These are phyloP conservation scores for Isurus oxyrinchus DNA, from an alignment of 2,113 vertebrate genomes.

Conservation along the genomic window DNA sequence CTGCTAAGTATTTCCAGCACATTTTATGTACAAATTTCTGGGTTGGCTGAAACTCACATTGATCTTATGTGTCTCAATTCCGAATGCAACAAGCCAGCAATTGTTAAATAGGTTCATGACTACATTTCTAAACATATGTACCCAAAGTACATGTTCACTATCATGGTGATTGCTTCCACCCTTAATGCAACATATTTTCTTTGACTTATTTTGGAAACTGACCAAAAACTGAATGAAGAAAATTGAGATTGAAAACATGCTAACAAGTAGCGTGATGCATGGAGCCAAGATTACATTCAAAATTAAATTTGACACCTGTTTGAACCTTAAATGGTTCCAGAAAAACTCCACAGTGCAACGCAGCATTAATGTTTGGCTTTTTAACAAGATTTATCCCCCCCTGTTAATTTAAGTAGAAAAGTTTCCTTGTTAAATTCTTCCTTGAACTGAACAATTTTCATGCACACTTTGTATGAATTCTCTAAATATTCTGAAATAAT, in stretches of 20 bases:
- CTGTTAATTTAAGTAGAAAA: neutral
- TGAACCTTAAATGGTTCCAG: neutral
- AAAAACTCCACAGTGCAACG: neutral
- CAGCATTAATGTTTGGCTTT: neutral
- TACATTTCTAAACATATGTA: neutral
- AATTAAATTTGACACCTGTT: neutral
- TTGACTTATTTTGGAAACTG: neutral
- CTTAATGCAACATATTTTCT: neutral
- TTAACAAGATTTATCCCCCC: neutral
- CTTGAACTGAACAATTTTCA: conserved; percentile 31
- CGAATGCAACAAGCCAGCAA: neutral
- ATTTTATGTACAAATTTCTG: neutral
- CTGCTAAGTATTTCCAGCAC: neutral
- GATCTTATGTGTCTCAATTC: neutral
- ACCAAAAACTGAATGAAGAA: neutral
- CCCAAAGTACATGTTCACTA: neutral
- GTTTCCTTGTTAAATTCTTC: conserved; percentile 12
- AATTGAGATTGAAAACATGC: neutral
- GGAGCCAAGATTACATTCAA: neutral
- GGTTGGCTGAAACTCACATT: neutral
- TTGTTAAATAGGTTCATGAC: neutral
- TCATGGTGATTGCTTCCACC: neutral
- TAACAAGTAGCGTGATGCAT: neutral
- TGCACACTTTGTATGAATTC: neutral
- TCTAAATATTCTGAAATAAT: conserved; percentile 38